Base-by-base conservation (phyloP, 2,113 vertebrate species). In the Megaptera novaeangliae region DNA sequence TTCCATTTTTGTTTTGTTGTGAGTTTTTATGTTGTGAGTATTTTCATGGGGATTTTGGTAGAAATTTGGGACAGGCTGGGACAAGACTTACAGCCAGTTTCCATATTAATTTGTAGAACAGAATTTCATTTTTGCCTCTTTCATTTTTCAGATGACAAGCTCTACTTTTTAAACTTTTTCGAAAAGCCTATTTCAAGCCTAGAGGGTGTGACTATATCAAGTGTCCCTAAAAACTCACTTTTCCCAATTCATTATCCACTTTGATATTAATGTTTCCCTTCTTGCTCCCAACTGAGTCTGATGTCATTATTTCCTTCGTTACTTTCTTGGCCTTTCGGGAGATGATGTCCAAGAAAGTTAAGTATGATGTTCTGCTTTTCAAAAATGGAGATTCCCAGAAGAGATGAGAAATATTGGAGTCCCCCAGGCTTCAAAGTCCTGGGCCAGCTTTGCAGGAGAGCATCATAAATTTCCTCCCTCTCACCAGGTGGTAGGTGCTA, bases 1-100 rank as follows among this genome's bases (percentile, higher is more conserved):
- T n/a, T 17, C 29, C 46, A 77, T 81, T 89, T 83, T 95, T 23
- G n/a, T 87, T 68, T 75, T 71, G 20, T 72, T 84, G 5, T 91
- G 61, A 81, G 46, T 88, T 92, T 88, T 95, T 23, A 88, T 36
- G 2, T 27, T 80, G 12, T 55, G 49, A 78, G 11, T 87, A 69
- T 87, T 92, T 94, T 96, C 81, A 63, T 74, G n/a, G 52, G 17
- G 2, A 94, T 77, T 92, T 96, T 36, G 91, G 27, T 82, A 97
- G 55, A 68, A 81, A 88, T 96, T 77, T 93, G 59, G 81, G 63
- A 97, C 21, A 82, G 39, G 0, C 36, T 81, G 11, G 15, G 29
- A 86, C 7, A 80, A 94, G 36, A 93, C 55, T 64, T 41, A 11
- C 18, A 86, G 34, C 49, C 64, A 94, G 20, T 89, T 92, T 94